These are phyloP conservation scores for Myotis davidii DNA, from an alignment of 2,113 vertebrate genomes.

Conservation along the genomic window DNA sequence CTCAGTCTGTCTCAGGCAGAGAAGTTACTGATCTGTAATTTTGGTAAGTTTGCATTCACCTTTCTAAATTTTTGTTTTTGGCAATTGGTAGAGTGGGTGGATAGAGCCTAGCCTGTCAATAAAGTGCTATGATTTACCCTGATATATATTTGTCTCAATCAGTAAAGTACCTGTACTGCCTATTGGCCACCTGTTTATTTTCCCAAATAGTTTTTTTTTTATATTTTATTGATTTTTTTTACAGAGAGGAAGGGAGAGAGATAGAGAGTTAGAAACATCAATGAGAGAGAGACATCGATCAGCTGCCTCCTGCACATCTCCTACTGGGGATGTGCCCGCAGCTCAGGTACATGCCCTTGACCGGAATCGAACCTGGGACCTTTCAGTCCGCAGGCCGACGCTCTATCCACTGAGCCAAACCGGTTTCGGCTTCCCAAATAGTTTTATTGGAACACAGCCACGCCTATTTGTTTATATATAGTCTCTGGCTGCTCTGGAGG, in stretches of 20 bases:
- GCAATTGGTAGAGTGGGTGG: not conserved
- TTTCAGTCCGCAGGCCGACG: too few relatives aligned
- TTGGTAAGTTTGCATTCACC: constrained; percentile 15
- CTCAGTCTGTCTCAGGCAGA: not conserved
- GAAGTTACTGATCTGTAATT: not conserved
- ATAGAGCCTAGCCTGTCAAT: not conserved
- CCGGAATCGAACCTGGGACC: too few relatives aligned
- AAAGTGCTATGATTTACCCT: constrained; percentile 34
- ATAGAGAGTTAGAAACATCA: too few relatives aligned
- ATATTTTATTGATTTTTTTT: too few relatives aligned
- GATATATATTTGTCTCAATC: not conserved
- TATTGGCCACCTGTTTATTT: not conserved
- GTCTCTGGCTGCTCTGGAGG: not conserved
- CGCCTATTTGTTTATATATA: not conserved
- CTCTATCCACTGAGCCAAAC: too few relatives aligned
- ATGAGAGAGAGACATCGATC: too few relatives aligned
- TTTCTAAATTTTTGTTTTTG: constrained; percentile 25
- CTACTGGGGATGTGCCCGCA: too few relatives aligned
- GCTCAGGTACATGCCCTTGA: too few relatives aligned
- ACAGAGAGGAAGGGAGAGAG: too few relatives aligned
- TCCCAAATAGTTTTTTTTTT: constrained; percentile 16
- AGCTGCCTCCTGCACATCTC: too few relatives aligned
- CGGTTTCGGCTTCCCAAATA: constrained; percentile 8
- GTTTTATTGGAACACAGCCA: not conserved
- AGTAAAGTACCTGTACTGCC: not conserved